These are phyloP conservation scores for Euspilapteryx auroguttella DNA, from an alignment of 2,888 invertebrate species.

Conservation along the genomic window DNA sequence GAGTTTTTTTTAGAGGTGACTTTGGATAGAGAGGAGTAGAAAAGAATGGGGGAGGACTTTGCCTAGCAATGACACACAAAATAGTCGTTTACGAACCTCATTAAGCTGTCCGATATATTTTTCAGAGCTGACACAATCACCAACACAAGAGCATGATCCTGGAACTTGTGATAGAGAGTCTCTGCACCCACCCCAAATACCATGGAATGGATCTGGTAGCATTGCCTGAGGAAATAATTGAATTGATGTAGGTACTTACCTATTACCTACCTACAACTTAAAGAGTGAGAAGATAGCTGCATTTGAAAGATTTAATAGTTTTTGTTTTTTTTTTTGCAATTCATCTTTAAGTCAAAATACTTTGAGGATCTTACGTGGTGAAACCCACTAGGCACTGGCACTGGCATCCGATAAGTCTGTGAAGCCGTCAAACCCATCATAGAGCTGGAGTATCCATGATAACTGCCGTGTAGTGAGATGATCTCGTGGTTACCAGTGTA, in stretches of 20 bases:
- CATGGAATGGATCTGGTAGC: slow-evolving; percentile 90
- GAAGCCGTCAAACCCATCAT: slow-evolving; percentile 82
- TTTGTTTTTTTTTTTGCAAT: no score
- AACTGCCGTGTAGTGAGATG: slow-evolving; percentile 83
- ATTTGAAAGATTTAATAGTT: no score
- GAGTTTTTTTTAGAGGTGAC: no score
- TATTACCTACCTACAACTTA: no score
- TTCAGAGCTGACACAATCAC: slow-evolving; percentile 72
- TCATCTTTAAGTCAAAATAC: no score
- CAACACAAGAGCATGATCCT: slow-evolving; percentile 67
- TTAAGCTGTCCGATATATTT: slow-evolving; percentile 83
- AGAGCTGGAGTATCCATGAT: slow-evolving; percentile 89
- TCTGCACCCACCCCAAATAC: slow-evolving; percentile 93
- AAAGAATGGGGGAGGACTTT: no score
- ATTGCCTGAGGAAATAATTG: slow-evolving; percentile 72
- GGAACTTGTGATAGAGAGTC: slow-evolving; percentile 81
- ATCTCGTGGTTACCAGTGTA: slow-evolving; percentile 86
- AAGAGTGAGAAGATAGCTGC: no score
- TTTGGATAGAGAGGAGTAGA: no score
- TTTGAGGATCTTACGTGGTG: slow-evolving; percentile 85
- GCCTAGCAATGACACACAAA: no score
- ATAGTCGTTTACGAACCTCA: slow-evolving; percentile 25
- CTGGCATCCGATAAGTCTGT: slow-evolving; percentile 76
- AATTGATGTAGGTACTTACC: no score
- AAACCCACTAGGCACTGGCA: slow-evolving; percentile 72